phyloP scores from a whole-genome alignment of 1,140 invertebrate genomes.

The Brachionus rubens region DNA sequence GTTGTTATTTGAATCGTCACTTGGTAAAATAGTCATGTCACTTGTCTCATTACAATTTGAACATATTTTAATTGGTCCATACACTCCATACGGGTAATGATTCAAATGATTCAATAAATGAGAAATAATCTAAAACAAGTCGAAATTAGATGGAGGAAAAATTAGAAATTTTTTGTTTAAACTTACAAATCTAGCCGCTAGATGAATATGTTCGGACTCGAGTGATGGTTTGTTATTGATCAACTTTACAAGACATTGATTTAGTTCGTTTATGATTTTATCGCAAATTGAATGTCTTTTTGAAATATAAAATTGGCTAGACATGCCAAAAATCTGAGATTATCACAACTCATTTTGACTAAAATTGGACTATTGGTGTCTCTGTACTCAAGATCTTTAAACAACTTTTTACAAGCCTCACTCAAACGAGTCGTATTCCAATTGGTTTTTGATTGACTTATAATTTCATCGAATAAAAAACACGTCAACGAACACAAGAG shows the following conservation, averaged over 20 bases:
- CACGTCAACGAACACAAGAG: conserved; percentile 20
- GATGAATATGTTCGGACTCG: conserved; percentile 36
- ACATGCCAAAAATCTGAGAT: conserved; percentile 24
- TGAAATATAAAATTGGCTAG: conserved; percentile 38
- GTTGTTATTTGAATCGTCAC: conserved; percentile 60
- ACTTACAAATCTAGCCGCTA: conserved; percentile 26
- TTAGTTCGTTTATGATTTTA: conserved; percentile 39
- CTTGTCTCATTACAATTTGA: conserved; percentile 86
- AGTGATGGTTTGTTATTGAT: conserved; percentile 33
- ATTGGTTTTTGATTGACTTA: neutral
- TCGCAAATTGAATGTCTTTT: conserved; percentile 44
- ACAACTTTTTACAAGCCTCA: conserved; percentile 10
- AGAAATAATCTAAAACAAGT: conserved; percentile 62
- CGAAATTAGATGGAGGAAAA: neutral
- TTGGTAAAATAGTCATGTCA: conserved; percentile 68
- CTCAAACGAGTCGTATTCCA: conserved; percentile 1
- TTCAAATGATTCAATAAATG: conserved; percentile 81
- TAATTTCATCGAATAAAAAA: conserved; percentile 19
- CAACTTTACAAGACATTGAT: conserved; percentile 38
- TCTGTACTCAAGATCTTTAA: conserved; percentile 29
- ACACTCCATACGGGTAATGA: conserved; percentile 79
- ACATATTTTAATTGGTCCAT: conserved; percentile 75
- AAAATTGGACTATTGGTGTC: neutral
- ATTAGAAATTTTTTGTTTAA: neutral
- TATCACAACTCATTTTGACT: conserved; percentile 39